These are phyloP conservation scores for Falco biarmicus DNA, from an alignment of 2,797 vertebrate genomes.

Conservation along the genomic window DNA sequence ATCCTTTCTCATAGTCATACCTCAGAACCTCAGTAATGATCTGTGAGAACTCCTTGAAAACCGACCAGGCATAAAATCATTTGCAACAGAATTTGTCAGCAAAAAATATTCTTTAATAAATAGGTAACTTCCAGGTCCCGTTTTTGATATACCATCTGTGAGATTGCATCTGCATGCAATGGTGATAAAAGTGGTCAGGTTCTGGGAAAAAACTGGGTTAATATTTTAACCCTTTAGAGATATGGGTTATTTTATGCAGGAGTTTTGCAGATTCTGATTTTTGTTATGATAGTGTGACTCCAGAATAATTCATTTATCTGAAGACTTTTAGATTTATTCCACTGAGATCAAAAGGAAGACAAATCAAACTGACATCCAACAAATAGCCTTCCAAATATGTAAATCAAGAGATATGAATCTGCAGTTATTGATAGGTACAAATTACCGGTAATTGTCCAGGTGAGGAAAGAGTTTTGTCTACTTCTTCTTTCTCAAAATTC, in stretches of 20 bases:
- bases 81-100: background rate
- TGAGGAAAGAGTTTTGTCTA: background rate
- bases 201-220: background rate
- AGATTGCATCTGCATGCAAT: background rate
- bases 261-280: background rate
- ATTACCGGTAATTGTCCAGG: conserved; percentile 24
- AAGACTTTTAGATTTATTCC: conserved; percentile 12
- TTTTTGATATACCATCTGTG: background rate
- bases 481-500: background rate
- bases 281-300: background rate
- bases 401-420: conserved; percentile 29
- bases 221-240: background rate
- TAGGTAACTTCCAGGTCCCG: background rate
- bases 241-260: background rate
- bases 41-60: conserved; percentile 36
- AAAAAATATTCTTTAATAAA: conserved; percentile 20
- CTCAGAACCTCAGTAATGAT: conserved; percentile 5
- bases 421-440: conserved; percentile 26
- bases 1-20: background rate
- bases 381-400: conserved; percentile 30
- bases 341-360: conserved; percentile 17
- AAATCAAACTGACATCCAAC: conserved; percentile 34
- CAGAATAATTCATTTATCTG: background rate
- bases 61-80: conserved; percentile 34
- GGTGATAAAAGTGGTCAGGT: background rate